Evolutionary conservation across 2,888 invertebrate genomes (phyloP), one percentile per base, ranked within the genome.

Genomic region (Euclidia mi): DNA sequence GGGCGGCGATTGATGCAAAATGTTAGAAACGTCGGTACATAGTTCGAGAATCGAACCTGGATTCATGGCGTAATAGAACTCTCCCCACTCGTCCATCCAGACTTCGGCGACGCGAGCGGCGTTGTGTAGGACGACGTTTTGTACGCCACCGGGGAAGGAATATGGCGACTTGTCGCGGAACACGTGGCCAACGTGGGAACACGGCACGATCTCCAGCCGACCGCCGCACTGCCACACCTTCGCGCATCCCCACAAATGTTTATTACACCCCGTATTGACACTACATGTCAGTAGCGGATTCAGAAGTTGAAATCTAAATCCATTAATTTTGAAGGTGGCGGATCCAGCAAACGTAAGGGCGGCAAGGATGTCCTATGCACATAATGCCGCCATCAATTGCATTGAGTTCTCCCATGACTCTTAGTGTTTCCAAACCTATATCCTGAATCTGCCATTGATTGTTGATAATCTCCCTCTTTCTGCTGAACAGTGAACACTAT

Each of bases 41-140:
- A 46, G 37, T 65, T 75, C 76, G 72, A 58, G 67, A 53, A 57
- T 89, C 95, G 96, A 97, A 98, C 98, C 98, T 98, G 98, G 98
- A 95, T 98, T 99, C 98, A 99, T 98, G 95, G 98, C 98, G 97
- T 98, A 99, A 96, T 98, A 99, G 97, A 99, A 99, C 95, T 98
- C 98, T 94, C 98, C 97, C 98, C 99, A 99, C 94, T 99, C 99
- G 96, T 99, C 99, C 97, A 99, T 98, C 99, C 99, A 99, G 84
- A 99, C 99, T 94, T 99, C 98, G 82, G 99, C 99, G 82, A 99
- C 99, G 83, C 99, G 96, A 82, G 99, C 98, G 78, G 99, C 98
- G 95, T 99, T 99, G 95, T 99, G 98, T 81, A 99, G 97, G 83
- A 99, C 99, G 86, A 99, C 97, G 94, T 98, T 98, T 90, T 98